Percentiles rank a stretch among this genome's conserved stretches.
Evolutionary conservation across 2,797 vertebrate species (phyloP).

Genomic region (Austrolebias charrua): DNA sequence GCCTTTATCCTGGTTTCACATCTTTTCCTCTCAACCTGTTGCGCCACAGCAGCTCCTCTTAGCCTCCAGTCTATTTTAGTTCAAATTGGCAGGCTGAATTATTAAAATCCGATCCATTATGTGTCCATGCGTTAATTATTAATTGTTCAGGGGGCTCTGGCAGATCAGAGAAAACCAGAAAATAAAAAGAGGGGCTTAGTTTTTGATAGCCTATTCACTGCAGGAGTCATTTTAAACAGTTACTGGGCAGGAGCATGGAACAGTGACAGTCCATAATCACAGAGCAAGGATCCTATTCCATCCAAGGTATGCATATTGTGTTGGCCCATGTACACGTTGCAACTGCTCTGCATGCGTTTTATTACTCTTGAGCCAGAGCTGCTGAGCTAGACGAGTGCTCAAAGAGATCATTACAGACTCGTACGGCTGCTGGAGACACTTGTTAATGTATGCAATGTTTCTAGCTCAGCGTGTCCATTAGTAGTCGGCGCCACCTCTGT

Average conservation of each 20-base stretch:
- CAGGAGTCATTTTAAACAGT: constrained; percentile 40
- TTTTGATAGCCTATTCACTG: constrained; percentile 54
- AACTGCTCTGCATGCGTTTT: constrained; percentile 10
- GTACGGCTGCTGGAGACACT: constrained; percentile 4
- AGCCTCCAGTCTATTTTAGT: constrained; percentile 70
- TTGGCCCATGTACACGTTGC: constrained; percentile 3
- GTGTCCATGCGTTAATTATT: constrained; percentile 77
- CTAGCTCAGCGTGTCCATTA: constrained; percentile 37
- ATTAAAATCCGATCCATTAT: constrained; percentile 78
- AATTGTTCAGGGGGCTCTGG: constrained; percentile 65
- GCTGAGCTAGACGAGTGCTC: constrained; percentile 4
- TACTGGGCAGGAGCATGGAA: constrained; percentile 59
- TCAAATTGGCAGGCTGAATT: constrained; percentile 75
- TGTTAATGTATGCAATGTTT: constrained; percentile 21
- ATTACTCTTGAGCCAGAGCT: constrained; percentile 9
- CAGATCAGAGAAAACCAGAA: constrained; percentile 67
- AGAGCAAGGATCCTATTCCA: constrained; percentile 13
- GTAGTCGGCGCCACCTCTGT: constrained; percentile 56
- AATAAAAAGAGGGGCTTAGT: constrained; percentile 31
- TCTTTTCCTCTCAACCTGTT: constrained; percentile 63
- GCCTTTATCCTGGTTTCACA: constrained; percentile 29
- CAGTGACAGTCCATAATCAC: constrained; percentile 11
- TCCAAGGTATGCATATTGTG: constrained; percentile 23
- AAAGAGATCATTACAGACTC: constrained; percentile 13
- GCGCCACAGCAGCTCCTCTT: constrained; percentile 51